A percentile compares a stretch with the other conserved stretches of the same genome.
Evolutionary conservation across 2,113 vertebrate species (phyloP).

Genomic region (Crotalus viridis): DNA sequence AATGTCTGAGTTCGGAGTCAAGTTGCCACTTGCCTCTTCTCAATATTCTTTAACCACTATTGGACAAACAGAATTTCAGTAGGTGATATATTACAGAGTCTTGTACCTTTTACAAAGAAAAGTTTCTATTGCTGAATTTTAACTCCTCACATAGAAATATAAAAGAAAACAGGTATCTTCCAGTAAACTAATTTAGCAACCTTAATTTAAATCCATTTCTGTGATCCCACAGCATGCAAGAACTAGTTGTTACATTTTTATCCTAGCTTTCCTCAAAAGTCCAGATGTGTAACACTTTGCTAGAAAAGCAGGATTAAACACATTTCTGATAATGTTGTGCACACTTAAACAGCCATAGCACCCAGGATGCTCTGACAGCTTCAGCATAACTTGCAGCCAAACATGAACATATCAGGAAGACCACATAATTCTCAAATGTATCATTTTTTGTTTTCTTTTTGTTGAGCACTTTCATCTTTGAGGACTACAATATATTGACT

Average conservation of each 20-base stretch:
- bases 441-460: conserved; percentile 4
- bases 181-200: neutral
- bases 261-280: neutral
- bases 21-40: neutral
- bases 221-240: neutral
- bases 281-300: conserved; percentile 54
- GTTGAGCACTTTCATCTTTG: conserved; percentile 33
- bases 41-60: neutral
- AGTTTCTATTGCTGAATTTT: neutral
- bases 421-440: neutral
- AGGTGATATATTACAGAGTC: neutral
- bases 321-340: conserved; percentile 5
- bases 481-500: neutral
- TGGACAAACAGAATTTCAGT: neutral
- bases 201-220: neutral
- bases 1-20: neutral
- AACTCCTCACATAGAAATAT: neutral
- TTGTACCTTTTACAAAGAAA: neutral
- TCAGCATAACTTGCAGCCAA: conserved; percentile 53
- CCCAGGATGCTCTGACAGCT: conserved; percentile 41
- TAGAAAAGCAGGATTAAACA: conserved; percentile 41
- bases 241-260: neutral
- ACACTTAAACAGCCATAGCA: conserved; percentile 49
- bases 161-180: neutral
- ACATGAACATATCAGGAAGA: conserved; percentile 17